These are phyloP conservation scores for Acanthococcus lagerstroemiae DNA, from an alignment of 2,888 invertebrate species.

Conservation along the genomic window DNA sequence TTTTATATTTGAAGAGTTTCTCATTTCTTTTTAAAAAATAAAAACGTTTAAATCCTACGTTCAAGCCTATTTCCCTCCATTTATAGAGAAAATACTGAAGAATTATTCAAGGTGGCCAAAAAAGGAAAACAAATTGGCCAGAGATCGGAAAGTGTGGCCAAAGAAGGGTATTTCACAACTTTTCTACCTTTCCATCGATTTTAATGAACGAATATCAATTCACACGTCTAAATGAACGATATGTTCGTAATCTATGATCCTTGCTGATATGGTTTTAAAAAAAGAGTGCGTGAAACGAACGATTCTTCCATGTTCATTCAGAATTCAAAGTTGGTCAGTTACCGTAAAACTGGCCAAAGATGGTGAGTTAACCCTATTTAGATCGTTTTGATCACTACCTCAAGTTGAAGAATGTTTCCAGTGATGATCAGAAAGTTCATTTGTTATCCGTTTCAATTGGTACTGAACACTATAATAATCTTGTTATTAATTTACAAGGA, in stretches of 20 bases:
- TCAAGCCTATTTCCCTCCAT: background rate
- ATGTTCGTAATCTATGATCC: background rate
- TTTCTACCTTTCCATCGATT: background rate
- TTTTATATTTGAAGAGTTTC: background rate
- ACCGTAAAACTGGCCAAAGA: background rate
- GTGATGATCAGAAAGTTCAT: too few relatives aligned
- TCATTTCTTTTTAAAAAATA: background rate
- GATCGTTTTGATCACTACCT: too few relatives aligned
- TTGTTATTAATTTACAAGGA: too few relatives aligned
- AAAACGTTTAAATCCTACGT: background rate
- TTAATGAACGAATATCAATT: background rate
- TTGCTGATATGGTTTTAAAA: background rate
- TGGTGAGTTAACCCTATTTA: background rate
- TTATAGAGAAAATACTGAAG: background rate
- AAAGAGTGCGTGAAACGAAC: background rate
- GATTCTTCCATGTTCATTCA: background rate
- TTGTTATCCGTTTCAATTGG: too few relatives aligned
- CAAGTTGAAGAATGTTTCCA: too few relatives aligned
- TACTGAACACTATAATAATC: too few relatives aligned
- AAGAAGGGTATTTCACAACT: background rate
- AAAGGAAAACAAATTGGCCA: background rate
- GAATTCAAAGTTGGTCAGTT: background rate
- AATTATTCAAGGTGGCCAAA: background rate
- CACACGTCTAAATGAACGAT: background rate
- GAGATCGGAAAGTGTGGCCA: background rate